These are phyloP conservation scores for Chaenodraco wilsoni DNA, from an alignment of 2,797 vertebrate species.

Conservation along the genomic window DNA sequence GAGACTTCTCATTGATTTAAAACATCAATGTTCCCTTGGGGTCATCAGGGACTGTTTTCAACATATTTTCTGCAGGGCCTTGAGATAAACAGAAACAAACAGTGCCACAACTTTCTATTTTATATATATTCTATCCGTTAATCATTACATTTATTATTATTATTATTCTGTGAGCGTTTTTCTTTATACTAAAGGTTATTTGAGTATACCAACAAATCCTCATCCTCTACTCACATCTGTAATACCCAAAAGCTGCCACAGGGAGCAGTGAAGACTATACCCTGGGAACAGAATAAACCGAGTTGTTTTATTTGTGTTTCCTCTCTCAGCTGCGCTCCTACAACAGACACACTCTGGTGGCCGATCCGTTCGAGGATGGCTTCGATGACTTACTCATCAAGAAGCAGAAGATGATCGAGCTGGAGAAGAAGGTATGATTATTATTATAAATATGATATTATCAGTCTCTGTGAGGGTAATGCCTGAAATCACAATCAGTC, in stretches of 20 bases:
- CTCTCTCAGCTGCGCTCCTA: slow-evolving; percentile 91
- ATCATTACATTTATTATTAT: background rate
- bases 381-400: slow-evolving; percentile 89
- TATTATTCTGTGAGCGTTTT: slow-evolving; percentile 1
- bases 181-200: too few relatives aligned
- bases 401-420: slow-evolving; percentile 88
- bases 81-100: background rate
- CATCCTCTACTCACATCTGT: too few relatives aligned
- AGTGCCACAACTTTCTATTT: background rate
- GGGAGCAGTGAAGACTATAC: too few relatives aligned
- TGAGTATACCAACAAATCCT: too few relatives aligned
- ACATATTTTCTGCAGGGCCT: background rate
- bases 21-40: background rate
- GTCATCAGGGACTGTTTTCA: background rate
- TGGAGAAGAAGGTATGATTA: slow-evolving; percentile 89
- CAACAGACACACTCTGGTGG: slow-evolving; percentile 95
- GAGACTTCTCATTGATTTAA: slow-evolving; percentile 1
- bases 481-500: background rate
- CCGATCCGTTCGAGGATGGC: slow-evolving; percentile 92
- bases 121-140: background rate
- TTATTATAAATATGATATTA: too few relatives aligned
- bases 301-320: background rate
- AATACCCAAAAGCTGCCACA: too few relatives aligned
- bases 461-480: background rate
- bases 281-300: too few relatives aligned